These are phyloP conservation scores for Ophthalmolycus amberensis DNA, from an alignment of 2,113 vertebrate genomes.

Conservation along the genomic window DNA sequence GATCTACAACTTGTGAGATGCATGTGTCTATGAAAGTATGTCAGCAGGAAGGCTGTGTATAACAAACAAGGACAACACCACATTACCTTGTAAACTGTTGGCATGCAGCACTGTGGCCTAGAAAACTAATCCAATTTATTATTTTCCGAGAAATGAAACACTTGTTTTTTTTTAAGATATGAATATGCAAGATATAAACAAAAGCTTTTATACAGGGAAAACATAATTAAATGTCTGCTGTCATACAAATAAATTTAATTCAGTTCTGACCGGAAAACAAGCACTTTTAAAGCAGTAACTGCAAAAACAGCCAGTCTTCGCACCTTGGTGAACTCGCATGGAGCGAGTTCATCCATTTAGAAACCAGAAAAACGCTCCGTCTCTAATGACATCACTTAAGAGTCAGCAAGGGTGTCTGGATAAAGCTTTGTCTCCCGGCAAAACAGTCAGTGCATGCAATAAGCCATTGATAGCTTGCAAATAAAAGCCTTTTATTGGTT, in stretches of 20 bases:
- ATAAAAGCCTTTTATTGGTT: constrained; percentile 73
- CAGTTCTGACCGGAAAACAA: constrained; percentile 27
- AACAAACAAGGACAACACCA: constrained; percentile 57
- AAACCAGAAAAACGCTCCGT: constrained; percentile 63
- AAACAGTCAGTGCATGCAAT: constrained; percentile 58
- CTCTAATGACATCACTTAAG: constrained; percentile 69
- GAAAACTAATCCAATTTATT: constrained; percentile 58
- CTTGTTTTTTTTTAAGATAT: constrained; percentile 1
- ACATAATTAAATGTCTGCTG: constrained; percentile 12
- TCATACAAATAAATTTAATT: constrained; percentile 1
- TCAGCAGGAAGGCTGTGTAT: constrained; percentile 27
- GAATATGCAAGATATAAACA: constrained; percentile 17
- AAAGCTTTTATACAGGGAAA: constrained; percentile 21
- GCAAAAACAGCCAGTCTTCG: constrained; percentile 22
- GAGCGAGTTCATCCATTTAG: constrained; percentile 49
- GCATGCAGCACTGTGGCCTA: constrained; percentile 52
- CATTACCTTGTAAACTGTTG: constrained; percentile 58
- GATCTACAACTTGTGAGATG: constrained; percentile 38
- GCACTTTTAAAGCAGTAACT: constrained; percentile 35
- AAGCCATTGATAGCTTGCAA: constrained; percentile 65
- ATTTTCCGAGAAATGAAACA: neutral
- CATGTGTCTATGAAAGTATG: constrained; percentile 55
- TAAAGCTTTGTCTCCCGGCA: constrained; percentile 64
- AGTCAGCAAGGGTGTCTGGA: constrained; percentile 62
- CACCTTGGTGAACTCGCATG: constrained; percentile 64